Percentiles rank a stretch among this genome's conserved stretches.
Conservation (phyloP, 2,113 vertebrate species). For the Cyprinodon brontotheroides region DNA sequence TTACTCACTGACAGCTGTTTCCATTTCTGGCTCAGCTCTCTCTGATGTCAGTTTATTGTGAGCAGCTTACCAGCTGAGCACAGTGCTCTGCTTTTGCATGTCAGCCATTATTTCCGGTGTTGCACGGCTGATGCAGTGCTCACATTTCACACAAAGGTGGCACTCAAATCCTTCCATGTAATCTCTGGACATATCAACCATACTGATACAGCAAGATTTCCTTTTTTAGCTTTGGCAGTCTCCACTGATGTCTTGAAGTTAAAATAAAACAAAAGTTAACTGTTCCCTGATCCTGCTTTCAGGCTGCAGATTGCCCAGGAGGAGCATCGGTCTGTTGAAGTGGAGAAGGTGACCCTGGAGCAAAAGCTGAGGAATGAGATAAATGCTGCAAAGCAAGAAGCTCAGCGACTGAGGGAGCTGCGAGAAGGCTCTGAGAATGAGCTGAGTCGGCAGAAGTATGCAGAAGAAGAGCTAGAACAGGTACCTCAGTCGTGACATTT, state of each 20-base stretch:
- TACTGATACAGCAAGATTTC: neutral
- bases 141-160: slow-evolving; percentile 21
- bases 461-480: slow-evolving; percentile 96
- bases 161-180: slow-evolving; percentile 1
- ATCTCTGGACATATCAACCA: slow-evolving; percentile 10
- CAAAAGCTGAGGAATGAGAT: slow-evolving; percentile 96
- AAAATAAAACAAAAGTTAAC: neutral
- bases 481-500: slow-evolving; percentile 63
- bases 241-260: neutral
- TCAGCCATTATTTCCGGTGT: slow-evolving; percentile 65
- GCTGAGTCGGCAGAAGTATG: slow-evolving; percentile 94
- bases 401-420: slow-evolving; percentile 90
- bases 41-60: slow-evolving; percentile 59
- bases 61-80: slow-evolving; percentile 53
- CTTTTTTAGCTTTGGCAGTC: slow-evolving; percentile 1
- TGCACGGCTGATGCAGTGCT: slow-evolving; percentile 25
- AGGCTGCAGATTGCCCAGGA: slow-evolving; percentile 98
- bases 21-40: slow-evolving; percentile 37
- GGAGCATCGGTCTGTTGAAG: slow-evolving; percentile 94
- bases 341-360: slow-evolving; percentile 96
- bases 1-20: slow-evolving; percentile 64
- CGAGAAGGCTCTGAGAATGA: slow-evolving; percentile 95
- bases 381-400: slow-evolving; percentile 94
- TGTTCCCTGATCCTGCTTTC: neutral
- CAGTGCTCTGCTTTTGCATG: slow-evolving; percentile 20